Evolutionary conservation across 2,888 invertebrate genomes (phyloP).

Genomic region (Drosophila algonquin): DNA sequence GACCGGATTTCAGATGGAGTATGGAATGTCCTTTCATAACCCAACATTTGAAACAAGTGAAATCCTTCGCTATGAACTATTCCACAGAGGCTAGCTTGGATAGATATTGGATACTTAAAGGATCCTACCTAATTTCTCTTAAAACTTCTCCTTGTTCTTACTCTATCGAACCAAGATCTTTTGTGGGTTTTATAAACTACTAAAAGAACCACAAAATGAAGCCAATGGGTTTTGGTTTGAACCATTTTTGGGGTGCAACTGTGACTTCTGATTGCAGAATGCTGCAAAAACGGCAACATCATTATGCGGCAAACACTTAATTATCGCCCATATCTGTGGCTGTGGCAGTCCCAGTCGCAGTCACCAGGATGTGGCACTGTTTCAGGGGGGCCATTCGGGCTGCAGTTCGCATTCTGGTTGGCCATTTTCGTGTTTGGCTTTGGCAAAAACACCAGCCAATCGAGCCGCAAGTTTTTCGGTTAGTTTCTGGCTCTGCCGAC

Average conservation of each 20-base stretch:
- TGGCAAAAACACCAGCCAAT: slow-evolving; percentile 24
- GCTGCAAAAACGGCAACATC: slow-evolving; percentile 71
- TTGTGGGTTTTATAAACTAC: neutral
- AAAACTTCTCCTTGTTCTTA: neutral
- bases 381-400: neutral
- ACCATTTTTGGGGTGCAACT: slow-evolving; percentile 50
- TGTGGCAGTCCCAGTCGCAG: slow-evolving; percentile 6
- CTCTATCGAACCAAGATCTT: neutral
- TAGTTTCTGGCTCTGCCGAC: slow-evolving; percentile 37
- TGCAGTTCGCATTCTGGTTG: slow-evolving; percentile 40
- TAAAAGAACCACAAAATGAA: slow-evolving; percentile 34
- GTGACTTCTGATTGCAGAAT: slow-evolving; percentile 30
- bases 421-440: slow-evolving; percentile 63
- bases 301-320: slow-evolving; percentile 77
- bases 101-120: too few species aligned
- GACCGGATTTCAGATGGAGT: neutral
- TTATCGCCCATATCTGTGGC: slow-evolving; percentile 75
- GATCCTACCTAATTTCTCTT: neutral
- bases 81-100: neutral
- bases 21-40: neutral
- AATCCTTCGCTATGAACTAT: neutral
- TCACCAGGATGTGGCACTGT: slow-evolving; percentile 16
- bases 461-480: slow-evolving; percentile 26
- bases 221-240: slow-evolving; percentile 33
- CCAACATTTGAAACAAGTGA: neutral